phyloP scores from a whole-genome alignment of 2,888 invertebrate genomes.

The Invenusta paracnida region DNA sequence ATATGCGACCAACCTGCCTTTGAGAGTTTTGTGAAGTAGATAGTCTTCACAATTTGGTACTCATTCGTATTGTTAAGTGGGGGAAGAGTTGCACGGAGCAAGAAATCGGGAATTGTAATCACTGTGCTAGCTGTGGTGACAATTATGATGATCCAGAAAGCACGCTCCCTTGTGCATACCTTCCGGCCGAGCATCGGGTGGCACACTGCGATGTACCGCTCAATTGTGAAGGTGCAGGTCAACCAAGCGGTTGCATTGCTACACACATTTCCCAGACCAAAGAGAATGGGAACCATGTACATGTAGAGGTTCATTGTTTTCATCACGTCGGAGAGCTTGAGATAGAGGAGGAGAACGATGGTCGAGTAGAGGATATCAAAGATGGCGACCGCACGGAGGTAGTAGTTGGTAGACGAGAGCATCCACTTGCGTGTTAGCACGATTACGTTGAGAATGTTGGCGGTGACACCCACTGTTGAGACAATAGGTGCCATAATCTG shows the following conservation, averaged over 20 bases:
- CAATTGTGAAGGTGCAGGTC: slow-evolving; percentile 72
- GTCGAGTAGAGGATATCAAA: slow-evolving; percentile 71
- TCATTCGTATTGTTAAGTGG: neutral
- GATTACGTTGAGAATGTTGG: slow-evolving; percentile 55
- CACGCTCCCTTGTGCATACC: slow-evolving; percentile 69
- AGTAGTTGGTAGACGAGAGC: slow-evolving; percentile 61
- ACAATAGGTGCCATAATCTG: slow-evolving; percentile 43
- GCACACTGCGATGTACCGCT: slow-evolving; percentile 72
- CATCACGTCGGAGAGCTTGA: neutral
- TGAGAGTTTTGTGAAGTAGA: neutral
- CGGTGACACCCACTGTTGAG: slow-evolving; percentile 52
- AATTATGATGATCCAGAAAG: slow-evolving; percentile 67
- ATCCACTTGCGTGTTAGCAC: slow-evolving; percentile 55
- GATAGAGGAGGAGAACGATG: slow-evolving; percentile 49
- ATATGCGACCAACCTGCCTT: neutral
- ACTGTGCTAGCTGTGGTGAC: slow-evolving; percentile 66
- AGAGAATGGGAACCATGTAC: slow-evolving; percentile 58
- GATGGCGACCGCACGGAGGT: slow-evolving; percentile 70
- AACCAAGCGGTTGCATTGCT: slow-evolving; percentile 71
- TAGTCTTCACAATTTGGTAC: slow-evolving; percentile 48
- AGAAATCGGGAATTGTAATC: slow-evolving; percentile 67
- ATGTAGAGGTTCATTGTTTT: slow-evolving; percentile 3
- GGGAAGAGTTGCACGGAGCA: slow-evolving; percentile 55
- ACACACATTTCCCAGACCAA: slow-evolving; percentile 68
- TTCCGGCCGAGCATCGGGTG: slow-evolving; percentile 70